These are phyloP conservation scores for Drosophila malerkotliana DNA, from an alignment of 1,140 invertebrate genomes.

Conservation along the genomic window DNA sequence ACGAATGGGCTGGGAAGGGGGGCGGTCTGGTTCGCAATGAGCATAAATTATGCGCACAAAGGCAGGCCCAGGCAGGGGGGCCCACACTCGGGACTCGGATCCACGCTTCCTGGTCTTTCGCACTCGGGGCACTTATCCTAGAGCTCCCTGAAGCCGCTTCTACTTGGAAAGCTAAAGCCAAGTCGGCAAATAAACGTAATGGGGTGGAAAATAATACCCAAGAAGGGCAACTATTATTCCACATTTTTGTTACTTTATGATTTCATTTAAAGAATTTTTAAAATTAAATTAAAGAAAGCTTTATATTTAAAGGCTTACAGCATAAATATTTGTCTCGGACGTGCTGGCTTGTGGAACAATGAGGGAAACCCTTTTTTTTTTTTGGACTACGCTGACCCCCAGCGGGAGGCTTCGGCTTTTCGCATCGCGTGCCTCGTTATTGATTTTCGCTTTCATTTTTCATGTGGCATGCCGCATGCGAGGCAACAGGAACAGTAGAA, in stretches of 20 bases:
- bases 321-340: not conserved
- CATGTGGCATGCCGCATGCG: conserved; percentile 66
- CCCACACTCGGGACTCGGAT: conserved; percentile 22
- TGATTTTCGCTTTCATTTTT: conserved; percentile 83
- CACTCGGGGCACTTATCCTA: conserved; percentile 10
- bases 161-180: not conserved
- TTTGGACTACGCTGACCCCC: not conserved
- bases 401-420: conserved; percentile 43
- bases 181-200: not conserved
- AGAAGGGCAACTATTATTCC: not conserved
- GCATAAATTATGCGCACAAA: conserved; percentile 77
- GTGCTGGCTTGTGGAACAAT: conserved; percentile 7
- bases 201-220: too few species aligned
- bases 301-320: not conserved
- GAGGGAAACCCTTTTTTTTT: conserved; percentile 37
- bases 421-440: conserved; percentile 72
- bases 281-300: not conserved
- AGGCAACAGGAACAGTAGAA: conserved; percentile 36
- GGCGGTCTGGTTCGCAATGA: conserved; percentile 54
- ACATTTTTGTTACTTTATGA: too few species aligned
- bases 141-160: too few species aligned
- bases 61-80: conserved; percentile 22
- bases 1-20: conserved; percentile 35
- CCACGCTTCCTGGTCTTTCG: not conserved
- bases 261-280: too few species aligned